Evolutionary conservation across 2,888 invertebrate species (phyloP).

Genomic region (Troilus luridus): DNA sequence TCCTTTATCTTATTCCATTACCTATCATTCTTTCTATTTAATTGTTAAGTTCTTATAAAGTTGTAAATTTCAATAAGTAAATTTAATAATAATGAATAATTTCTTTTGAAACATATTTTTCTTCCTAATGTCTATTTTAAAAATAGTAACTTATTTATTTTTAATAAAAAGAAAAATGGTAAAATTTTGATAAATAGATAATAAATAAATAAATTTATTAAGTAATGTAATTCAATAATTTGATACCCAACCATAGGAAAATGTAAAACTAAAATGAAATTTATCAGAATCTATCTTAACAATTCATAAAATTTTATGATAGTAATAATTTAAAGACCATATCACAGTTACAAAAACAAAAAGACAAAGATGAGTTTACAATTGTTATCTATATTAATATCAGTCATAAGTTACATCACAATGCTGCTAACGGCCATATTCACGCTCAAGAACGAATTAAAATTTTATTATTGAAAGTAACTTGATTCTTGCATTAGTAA

Average conservation of each 20-base stretch:
- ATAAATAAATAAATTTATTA: background rate
- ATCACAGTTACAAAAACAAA: background rate
- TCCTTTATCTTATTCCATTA: too few relatives aligned
- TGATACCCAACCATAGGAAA: background rate
- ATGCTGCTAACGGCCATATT: background rate
- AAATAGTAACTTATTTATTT: too few relatives aligned
- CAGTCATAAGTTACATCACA: background rate
- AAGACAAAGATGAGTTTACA: conserved; percentile 2
- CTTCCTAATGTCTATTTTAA: too few relatives aligned
- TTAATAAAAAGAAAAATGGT: too few relatives aligned
- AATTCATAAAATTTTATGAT: background rate
- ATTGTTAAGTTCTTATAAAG: too few relatives aligned
- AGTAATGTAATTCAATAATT: background rate
- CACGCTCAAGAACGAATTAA: background rate
- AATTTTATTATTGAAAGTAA: background rate
- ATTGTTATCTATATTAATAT: conserved; percentile 20
- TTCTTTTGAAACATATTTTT: too few relatives aligned
- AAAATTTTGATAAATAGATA: background rate
- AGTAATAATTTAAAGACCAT: background rate
- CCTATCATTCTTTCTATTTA: too few relatives aligned
- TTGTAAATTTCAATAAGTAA: too few relatives aligned
- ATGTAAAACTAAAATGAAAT: background rate
- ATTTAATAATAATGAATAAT: too few relatives aligned
- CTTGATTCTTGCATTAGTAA: too few relatives aligned
- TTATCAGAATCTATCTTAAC: background rate